Evolutionary conservation across 2,113 vertebrate species (phyloP).

Genomic region (Anoura caudifer): DNA sequence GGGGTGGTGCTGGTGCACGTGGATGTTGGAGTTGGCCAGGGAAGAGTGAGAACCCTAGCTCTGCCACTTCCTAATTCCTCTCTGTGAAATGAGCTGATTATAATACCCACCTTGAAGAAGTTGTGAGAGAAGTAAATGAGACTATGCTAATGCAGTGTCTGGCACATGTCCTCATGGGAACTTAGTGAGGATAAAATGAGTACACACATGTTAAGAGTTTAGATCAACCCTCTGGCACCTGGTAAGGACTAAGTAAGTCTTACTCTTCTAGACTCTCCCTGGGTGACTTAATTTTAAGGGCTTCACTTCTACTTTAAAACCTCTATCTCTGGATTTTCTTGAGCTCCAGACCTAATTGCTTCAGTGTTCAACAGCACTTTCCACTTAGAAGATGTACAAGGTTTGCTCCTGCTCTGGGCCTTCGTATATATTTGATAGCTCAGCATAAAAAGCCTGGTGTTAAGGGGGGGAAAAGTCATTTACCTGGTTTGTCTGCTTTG

Average conservation of each 20-base stretch:
- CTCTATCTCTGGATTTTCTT: neutral
- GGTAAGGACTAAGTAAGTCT: neutral
- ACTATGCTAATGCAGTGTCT: neutral
- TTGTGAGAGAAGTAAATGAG: neutral
- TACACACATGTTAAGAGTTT: neutral
- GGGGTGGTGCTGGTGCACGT: neutral
- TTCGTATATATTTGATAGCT: neutral
- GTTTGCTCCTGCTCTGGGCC: neutral
- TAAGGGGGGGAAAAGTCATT: neutral
- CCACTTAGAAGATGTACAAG: neutral
- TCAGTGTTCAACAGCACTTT: neutral
- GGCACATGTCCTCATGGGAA: neutral
- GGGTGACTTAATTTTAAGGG: neutral
- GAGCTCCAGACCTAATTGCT: neutral
- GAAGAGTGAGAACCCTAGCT: neutral
- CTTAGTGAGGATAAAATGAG: neutral
- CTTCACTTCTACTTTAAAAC: neutral
- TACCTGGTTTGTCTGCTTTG: neutral
- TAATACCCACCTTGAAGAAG: neutral
- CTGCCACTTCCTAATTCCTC: neutral
- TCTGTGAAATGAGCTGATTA: neutral
- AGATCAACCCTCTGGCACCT: neutral
- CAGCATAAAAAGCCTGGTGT: neutral
- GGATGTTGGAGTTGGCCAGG: neutral
- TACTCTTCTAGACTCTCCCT: neutral